Percentiles rank a stretch among this genome's conserved stretches.
These are phyloP conservation scores for Epicampocera succincta DNA, from an alignment of 2,888 invertebrate genomes.

Conservation along the genomic window DNA sequence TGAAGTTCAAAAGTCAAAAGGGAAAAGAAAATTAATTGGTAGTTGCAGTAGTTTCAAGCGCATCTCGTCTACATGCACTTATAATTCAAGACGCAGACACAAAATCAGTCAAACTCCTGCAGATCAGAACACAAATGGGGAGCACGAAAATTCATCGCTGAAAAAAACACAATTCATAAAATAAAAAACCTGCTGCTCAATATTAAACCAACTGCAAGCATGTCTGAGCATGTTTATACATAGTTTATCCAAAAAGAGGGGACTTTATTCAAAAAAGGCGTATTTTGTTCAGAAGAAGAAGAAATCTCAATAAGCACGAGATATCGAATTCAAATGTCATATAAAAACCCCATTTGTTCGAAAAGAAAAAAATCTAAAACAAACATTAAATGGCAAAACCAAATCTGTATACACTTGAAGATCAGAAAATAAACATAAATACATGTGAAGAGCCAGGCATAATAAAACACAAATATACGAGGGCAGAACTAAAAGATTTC, in stretches of 20 bases:
- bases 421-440: constrained; percentile 37
- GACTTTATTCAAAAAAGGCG: constrained; percentile 38
- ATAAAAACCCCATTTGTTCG: constrained; percentile 44
- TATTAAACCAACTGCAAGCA: constrained; percentile 52
- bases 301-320: constrained; percentile 10
- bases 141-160: constrained; percentile 40
- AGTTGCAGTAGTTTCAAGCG: constrained; percentile 43
- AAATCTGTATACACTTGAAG: constrained; percentile 56
- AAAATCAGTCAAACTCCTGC: constrained; percentile 30
- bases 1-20: constrained; percentile 53
- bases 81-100: neutral
- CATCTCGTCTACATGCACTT: neutral
- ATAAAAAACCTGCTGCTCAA: neutral
- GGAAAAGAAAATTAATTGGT: constrained; percentile 64
- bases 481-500: neutral
- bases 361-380: constrained; percentile 44
- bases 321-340: constrained; percentile 61
- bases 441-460: constrained; percentile 25
- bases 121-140: constrained; percentile 59
- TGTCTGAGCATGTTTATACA: constrained; percentile 56
- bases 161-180: constrained; percentile 24
- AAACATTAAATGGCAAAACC: constrained; percentile 65
- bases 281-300: constrained; percentile 44
- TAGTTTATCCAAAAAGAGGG: constrained; percentile 30
- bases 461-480: constrained; percentile 21